Base-by-base conservation (phyloP, 2,113 vertebrate genomes). In the Myotis yumanensis region DNA sequence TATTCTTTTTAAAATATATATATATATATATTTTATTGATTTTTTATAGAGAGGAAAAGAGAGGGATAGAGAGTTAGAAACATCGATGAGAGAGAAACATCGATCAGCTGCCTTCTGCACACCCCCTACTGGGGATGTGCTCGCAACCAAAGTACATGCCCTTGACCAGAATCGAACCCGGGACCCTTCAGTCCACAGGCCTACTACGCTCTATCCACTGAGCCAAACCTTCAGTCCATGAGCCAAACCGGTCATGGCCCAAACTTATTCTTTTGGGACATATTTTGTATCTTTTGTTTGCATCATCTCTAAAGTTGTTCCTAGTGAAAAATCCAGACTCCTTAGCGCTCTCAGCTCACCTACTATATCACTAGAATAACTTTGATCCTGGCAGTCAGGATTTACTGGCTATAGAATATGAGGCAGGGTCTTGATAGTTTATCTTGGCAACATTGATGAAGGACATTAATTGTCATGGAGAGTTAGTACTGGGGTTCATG, bases 251-350 rank as follows among this genome's bases (percentile, higher is more conserved):
- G 43, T 43, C 43, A 43, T 8, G 7, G 43, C 76, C 79, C 84
- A 93, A 89, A 46, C 11, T 66, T 88, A 23, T n/a, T 83, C 73
- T 90, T 92, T 79, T 35, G 68, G 37, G 35, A 92, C 7, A 48
- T 62, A 75, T 64, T 95, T 92, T 88, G 23, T 25, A 46, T 62
- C 71, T 77, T 93, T 95, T 68, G 57, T 12, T 68, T 95, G 20
- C 46, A 28, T 92, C 54, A 64, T 75, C 71, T 81, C 81, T 89
- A 72, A 77, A 80, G 57, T 76, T 86, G 11, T 91, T 85, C 30
- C 59, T n/a, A 54, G 25, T 81, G 35, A 18, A 8, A 32, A 95
- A 80, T 91, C 43, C 48, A 90, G 71, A 86, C 43, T 86, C 84
- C 40, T 88, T 57, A 40, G 51, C 68, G 69, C 37, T 86, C 37